These are phyloP conservation scores for Lasioglossum villosulum DNA, from an alignment of 2,888 invertebrate species.

Conservation along the genomic window DNA sequence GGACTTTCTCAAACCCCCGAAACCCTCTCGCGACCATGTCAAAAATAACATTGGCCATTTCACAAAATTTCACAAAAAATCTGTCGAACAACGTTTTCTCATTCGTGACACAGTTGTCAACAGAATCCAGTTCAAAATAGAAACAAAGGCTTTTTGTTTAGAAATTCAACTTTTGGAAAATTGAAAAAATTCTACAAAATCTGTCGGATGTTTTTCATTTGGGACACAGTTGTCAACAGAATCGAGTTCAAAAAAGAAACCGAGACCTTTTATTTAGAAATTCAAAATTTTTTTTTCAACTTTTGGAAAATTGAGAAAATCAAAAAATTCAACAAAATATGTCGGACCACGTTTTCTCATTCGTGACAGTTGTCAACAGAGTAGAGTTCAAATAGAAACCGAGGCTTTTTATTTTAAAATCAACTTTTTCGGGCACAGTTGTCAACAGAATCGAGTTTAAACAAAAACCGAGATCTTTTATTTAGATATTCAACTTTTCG, in stretches of 20 bases:
- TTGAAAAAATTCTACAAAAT: no score
- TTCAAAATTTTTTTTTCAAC: no score
- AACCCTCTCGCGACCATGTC: constrained; percentile 33
- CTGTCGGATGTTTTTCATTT: not conserved
- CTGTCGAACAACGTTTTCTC: not conserved
- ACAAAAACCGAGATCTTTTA: no score
- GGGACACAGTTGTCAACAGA: not conserved
- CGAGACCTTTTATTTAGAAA: not conserved
- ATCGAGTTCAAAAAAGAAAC: not conserved
- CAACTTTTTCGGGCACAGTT: no score
- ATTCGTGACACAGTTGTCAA: not conserved
- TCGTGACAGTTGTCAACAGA: no score
- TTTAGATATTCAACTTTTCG: no score
- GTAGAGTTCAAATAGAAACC: no score
- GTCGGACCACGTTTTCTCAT: no score
- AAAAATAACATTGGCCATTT: not conserved
- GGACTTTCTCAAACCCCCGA: constrained; percentile 45
- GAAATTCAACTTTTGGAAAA: not conserved
- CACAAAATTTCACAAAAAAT: not conserved
- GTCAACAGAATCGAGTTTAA: no score
- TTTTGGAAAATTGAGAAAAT: no score
- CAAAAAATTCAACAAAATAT: no score
- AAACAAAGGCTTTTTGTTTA: not conserved
- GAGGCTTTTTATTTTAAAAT: no score
- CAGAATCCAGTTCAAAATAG: not conserved